These are phyloP conservation scores for Cichlasoma orientale DNA, from an alignment of 2,797 vertebrate species.

Conservation along the genomic window DNA sequence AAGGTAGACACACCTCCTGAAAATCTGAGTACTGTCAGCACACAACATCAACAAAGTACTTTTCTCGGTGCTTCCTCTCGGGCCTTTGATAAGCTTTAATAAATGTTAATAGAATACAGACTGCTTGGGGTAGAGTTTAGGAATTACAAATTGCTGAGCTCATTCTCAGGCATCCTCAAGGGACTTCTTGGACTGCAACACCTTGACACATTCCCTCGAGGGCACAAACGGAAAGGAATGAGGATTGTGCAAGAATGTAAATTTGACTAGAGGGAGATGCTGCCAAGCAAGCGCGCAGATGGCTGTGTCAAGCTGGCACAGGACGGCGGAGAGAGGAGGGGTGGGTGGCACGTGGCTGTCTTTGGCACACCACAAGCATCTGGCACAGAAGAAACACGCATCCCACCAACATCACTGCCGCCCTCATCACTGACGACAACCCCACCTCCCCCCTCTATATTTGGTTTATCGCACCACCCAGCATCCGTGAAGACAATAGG, in stretches of 20 bases:
- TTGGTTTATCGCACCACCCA: conserved; percentile 71
- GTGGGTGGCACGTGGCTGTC: conserved; percentile 52
- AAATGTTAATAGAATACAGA: conserved; percentile 64
- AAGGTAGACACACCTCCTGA: conserved; percentile 1
- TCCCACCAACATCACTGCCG: conserved; percentile 9
- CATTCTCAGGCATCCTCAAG: conserved; percentile 41
- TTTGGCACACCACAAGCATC: conserved; percentile 64
- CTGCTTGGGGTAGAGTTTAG: conserved; percentile 44
- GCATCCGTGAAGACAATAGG: conserved; percentile 60
- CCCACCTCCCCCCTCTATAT: conserved; percentile 17
- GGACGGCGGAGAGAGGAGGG: conserved; percentile 23
- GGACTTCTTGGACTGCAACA: conserved; percentile 54
- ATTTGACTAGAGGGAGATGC: conserved; percentile 60
- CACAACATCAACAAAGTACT: conserved; percentile 26
- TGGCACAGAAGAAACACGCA: conserved; percentile 47
- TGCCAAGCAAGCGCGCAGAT: conserved; percentile 71
- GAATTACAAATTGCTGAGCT: conserved; percentile 60
- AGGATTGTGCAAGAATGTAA: conserved; percentile 59
- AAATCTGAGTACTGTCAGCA: neutral
- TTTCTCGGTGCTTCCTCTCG: conserved; percentile 20
- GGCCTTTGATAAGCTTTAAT: conserved; percentile 53
- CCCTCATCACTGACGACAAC: conserved; percentile 11
- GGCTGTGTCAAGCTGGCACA: conserved; percentile 71
- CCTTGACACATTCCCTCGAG: conserved; percentile 55
- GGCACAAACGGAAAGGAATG: conserved; percentile 37